Evolutionary conservation across 2,888 invertebrate genomes (phyloP).

Genomic region (Sphecodes monilicornis): DNA sequence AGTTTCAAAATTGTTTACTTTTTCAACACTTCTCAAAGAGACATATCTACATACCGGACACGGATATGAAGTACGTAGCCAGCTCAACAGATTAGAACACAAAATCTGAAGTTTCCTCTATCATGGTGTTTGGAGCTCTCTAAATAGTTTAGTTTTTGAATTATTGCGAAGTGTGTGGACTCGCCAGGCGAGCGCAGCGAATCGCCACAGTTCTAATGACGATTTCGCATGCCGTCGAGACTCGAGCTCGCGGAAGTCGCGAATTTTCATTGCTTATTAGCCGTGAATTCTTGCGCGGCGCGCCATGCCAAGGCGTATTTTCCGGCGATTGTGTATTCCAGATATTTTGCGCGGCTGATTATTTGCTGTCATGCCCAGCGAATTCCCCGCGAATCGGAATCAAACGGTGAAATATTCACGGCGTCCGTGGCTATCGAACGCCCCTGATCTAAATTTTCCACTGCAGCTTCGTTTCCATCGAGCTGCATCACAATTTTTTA

Average conservation of each 20-base stretch:
- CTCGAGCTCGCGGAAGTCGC: conserved; percentile 68
- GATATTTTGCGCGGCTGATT: background rate
- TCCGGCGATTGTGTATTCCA: conserved; percentile 36
- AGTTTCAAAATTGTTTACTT: background rate
- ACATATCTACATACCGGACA: background rate
- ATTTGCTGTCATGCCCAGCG: background rate
- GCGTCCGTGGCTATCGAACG: background rate
- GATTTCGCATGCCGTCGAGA: conserved; percentile 62
- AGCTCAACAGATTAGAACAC: background rate
- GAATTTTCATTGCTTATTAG: conserved; percentile 69
- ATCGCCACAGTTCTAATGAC: conserved; percentile 50
- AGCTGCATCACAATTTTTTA: conserved; percentile 9
- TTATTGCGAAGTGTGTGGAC: background rate
- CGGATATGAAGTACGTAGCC: background rate
- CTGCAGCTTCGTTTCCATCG: background rate
- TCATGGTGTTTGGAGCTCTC: background rate
- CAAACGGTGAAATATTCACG: conserved; percentile 17
- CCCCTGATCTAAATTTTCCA: background rate
- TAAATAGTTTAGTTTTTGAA: background rate
- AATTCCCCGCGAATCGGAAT: background rate
- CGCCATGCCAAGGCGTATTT: conserved; percentile 2
- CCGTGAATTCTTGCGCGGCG: conserved; percentile 32
- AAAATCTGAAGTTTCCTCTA: background rate
- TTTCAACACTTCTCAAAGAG: background rate
- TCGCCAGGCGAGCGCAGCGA: background rate